Base-by-base conservation (phyloP, 2,113 vertebrate species). In the Corapipo altera region DNA sequence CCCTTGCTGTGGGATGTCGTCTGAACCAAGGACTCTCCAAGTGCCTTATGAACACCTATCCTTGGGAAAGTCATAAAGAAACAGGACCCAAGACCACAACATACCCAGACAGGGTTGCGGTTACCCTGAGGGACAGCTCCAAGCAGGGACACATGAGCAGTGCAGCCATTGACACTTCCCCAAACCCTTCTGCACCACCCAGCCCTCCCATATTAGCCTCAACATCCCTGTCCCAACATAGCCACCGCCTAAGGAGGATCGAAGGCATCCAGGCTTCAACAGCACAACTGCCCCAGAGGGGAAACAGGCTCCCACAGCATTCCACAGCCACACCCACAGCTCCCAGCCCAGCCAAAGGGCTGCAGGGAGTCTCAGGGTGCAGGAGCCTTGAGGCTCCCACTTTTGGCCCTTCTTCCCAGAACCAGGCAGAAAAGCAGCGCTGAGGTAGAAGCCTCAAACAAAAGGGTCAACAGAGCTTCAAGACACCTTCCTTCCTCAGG, bases 211-310 rank as follows among this genome's bases (percentile, higher is more conserved):
- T 9, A 33, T 21, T n/a, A 26, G 41, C 27, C 64, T 15, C 27
- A 46, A 37, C 1, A 1, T 6, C 49, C 54, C 66, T 21, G 8
- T 18, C 71, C 33, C 1, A 0, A n/a, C n/a, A 55, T 20, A 82
- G 51, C 27, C 64, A 51, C 15, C 3, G 10, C 43, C 33, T 30
- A 14, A 59, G 12, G 26, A 80, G 14, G 48, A 61, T 9, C 5
- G 0, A 52, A 48, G 41, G 52, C 4, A 4, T 12, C 11, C 55
- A 64, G 41, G 64, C 24, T 80, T 61, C 32, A 54, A 1, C 0
- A 11, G 24, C 11, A 43, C 55, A 58, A 37, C 61, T 22, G 14
- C 37, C 5, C 37, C n/a, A 44, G 62, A 49, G 28, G 7, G 11
- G 7, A 88, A 52, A 66, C 6, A 3, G 1, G 20, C 48, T 82